Evolutionary conservation across 2,888 invertebrate species (phyloP).

Genomic region (Megalurothrips usitatus): DNA sequence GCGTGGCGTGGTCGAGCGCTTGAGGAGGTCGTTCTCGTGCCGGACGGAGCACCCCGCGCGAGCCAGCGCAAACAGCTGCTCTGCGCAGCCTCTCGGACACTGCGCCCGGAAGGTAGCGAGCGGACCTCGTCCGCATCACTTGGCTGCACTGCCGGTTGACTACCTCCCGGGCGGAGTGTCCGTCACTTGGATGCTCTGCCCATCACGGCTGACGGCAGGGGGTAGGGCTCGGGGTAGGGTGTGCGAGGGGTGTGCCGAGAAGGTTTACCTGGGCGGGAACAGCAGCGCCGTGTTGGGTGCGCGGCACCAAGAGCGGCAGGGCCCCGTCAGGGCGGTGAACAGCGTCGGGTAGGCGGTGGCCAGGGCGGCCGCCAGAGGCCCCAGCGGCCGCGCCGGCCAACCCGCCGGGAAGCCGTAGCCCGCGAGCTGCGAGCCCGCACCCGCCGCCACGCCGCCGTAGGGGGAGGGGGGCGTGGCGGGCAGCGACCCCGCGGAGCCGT

Average conservation of each 20-base stretch:
- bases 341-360: constrained; percentile 13
- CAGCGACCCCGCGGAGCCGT: not conserved
- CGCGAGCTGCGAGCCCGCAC: not conserved
- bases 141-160: no score
- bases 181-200: no score
- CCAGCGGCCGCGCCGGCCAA: not conserved
- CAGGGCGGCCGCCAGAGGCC: constrained; percentile 5
- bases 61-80: no score
- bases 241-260: no score
- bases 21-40: no score
- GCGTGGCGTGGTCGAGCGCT: no score
- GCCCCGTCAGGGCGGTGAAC: not conserved
- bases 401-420: constrained; percentile 17
- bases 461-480: not conserved
- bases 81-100: no score
- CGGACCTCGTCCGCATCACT: no score
- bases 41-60: no score
- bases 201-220: not conserved
- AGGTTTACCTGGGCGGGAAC: constrained; percentile 7
- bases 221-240: no score
- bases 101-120: no score
- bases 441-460: not conserved
- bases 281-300: not conserved
- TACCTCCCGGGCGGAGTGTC: no score
- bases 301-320: constrained; percentile 1